Conservation (phyloP, 2,113 vertebrate genomes). For the Panurus biarmicus region DNA sequence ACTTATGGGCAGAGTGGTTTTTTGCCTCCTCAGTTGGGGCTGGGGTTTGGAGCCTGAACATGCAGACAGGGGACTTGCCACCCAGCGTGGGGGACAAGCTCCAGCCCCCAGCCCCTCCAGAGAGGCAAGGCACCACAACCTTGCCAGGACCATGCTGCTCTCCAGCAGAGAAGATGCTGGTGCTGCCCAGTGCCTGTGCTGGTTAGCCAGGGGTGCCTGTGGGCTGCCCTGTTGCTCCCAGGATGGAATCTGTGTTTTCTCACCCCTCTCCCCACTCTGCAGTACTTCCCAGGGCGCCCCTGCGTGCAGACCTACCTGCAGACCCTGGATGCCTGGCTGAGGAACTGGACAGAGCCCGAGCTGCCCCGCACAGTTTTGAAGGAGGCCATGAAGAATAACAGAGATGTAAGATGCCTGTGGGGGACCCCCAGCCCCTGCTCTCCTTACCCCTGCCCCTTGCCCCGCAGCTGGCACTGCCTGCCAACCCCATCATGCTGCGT, state of each 20-base stretch:
- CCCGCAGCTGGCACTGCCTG: not conserved
- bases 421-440: not conserved
- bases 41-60: not conserved
- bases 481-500: fast-evolving
- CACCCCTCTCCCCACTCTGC: not conserved
- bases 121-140: not conserved
- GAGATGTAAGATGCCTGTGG: conserved; percentile 64
- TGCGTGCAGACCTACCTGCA: conserved; percentile 76
- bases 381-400: conserved; percentile 71
- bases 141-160: fast-evolving
- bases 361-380: conserved; percentile 71
- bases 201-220: not conserved
- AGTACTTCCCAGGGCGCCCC: conserved; percentile 87
- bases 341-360: conserved; percentile 49
- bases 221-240: not conserved
- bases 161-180: not conserved
- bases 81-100: fast-evolving
- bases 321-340: conserved; percentile 73
- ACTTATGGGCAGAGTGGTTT: conserved; percentile 83
- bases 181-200: not conserved
- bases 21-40: conserved; percentile 69
- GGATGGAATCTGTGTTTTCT: not conserved
- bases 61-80: fast-evolving
- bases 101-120: fast-evolving
- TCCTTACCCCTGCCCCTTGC: not conserved